These are phyloP conservation scores for Lepidostoma basale DNA, from an alignment of 1,140 invertebrate species.

Conservation along the genomic window DNA sequence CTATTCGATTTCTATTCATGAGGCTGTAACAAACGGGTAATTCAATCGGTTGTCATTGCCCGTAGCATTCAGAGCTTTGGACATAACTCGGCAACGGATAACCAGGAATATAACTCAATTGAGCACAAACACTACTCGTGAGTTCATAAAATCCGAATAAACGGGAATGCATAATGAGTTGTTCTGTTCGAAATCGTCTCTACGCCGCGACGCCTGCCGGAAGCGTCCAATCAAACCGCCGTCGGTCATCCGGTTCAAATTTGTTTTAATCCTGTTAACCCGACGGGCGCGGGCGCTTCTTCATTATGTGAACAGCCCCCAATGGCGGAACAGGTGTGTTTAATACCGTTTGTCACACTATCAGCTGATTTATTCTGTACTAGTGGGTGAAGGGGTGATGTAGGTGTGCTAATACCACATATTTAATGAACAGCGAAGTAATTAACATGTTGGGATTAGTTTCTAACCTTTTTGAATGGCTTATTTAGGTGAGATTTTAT, in stretches of 20 bases:
- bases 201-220: background rate
- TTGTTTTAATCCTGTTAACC: conserved; percentile 3
- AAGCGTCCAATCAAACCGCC: background rate
- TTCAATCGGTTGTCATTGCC: background rate
- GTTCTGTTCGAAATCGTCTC: background rate
- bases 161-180: background rate
- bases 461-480: too few relatives aligned
- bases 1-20: background rate
- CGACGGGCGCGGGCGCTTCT: too few relatives aligned
- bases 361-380: too few relatives aligned
- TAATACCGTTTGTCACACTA: background rate
- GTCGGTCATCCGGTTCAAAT: conserved; percentile 8
- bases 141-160: background rate
- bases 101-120: too few relatives aligned
- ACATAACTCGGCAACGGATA: too few relatives aligned
- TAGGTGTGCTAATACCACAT: too few relatives aligned
- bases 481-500: too few relatives aligned
- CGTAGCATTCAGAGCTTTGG: background rate
- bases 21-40: background rate
- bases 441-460: too few relatives aligned
- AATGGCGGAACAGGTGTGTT: background rate
- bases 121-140: background rate
- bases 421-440: too few relatives aligned
- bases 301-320: background rate
- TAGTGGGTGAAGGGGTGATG: too few relatives aligned